These are phyloP conservation scores for Timema podura DNA, from an alignment of 2,888 invertebrate species.

Conservation along the genomic window DNA sequence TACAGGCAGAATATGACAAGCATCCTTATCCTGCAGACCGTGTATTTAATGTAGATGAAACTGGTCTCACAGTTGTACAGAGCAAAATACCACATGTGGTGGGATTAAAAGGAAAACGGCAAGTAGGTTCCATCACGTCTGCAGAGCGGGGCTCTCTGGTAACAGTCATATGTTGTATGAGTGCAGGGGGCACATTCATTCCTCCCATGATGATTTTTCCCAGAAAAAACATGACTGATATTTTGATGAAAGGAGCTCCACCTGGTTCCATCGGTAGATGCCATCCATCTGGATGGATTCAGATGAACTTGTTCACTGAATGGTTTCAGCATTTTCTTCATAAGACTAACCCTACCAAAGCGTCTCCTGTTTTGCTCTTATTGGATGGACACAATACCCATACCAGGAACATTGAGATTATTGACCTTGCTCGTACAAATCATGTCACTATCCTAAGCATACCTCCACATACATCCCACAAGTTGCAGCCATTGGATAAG, in stretches of 20 bases:
- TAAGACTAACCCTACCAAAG: background rate
- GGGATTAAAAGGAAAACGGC: too few relatives aligned
- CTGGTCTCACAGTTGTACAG: too few relatives aligned
- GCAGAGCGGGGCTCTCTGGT: too few relatives aligned
- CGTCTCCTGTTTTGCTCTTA: conserved; percentile 4
- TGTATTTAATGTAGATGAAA: too few relatives aligned
- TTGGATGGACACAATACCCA: too few relatives aligned
- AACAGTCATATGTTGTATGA: too few relatives aligned
- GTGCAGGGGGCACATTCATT: conserved; percentile 23
- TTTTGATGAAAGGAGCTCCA: conserved; percentile 21
- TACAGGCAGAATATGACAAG: too few relatives aligned
- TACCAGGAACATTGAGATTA: conserved; percentile 4
- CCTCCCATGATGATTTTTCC: conserved; percentile 27
- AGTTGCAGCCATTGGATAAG: conserved; percentile 8
- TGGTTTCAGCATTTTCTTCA: conserved; percentile 3
- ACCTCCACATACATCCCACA: conserved; percentile 11
- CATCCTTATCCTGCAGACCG: too few relatives aligned
- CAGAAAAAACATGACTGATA: conserved; percentile 13
- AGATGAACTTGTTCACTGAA: conserved; percentile 1
- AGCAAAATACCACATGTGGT: too few relatives aligned
- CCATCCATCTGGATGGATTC: conserved; percentile 20
- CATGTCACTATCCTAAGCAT: background rate
- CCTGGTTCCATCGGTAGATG: conserved; percentile 6
- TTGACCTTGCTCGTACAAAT: background rate
- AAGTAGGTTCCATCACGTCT: too few relatives aligned